Evolutionary conservation across 2,888 invertebrate genomes (phyloP).

Genomic region (Nymphalis c-album): DNA sequence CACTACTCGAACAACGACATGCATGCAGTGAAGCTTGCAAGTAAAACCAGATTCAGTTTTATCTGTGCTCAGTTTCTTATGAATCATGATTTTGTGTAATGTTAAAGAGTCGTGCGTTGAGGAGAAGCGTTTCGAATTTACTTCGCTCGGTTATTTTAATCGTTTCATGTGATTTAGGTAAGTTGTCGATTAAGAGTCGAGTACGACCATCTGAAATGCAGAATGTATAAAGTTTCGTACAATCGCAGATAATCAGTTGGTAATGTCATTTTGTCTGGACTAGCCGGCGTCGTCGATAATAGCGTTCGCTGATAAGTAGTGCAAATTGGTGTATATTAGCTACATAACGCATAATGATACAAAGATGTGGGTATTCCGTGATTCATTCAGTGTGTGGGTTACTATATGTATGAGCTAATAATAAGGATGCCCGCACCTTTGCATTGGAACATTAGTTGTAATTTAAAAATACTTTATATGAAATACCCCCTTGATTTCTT

Average conservation of each 20-base stretch:
- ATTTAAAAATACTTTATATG: slow-evolving; percentile 66
- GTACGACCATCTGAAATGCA: slow-evolving; percentile 77
- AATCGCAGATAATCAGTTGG: slow-evolving; percentile 54
- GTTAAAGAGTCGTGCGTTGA: slow-evolving; percentile 81
- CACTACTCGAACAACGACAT: slow-evolving; percentile 78
- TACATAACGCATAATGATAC: slow-evolving; percentile 73
- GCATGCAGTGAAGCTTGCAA: slow-evolving; percentile 81
- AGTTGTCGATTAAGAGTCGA: slow-evolving; percentile 73
- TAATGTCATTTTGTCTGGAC: slow-evolving; percentile 61
- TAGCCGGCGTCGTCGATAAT: slow-evolving; percentile 59
- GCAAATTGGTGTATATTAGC: slow-evolving; percentile 79
- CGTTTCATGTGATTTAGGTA: slow-evolving; percentile 75
- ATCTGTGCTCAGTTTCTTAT: slow-evolving; percentile 81
- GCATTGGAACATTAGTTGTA: slow-evolving; percentile 72
- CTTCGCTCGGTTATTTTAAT: slow-evolving; percentile 71
- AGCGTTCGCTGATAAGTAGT: slow-evolving; percentile 74
- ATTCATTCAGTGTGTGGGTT: slow-evolving; percentile 65
- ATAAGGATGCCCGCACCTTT: slow-evolving; percentile 79
- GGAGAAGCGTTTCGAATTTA: slow-evolving; percentile 82
- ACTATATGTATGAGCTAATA: slow-evolving; percentile 56
- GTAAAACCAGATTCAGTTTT: slow-evolving; percentile 80
- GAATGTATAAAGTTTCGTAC: slow-evolving; percentile 73
- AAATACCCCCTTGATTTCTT: slow-evolving; percentile 71
- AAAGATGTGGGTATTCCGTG: slow-evolving; percentile 80
- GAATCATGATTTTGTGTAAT: slow-evolving; percentile 80